A percentile compares a stretch with the other conserved stretches of the same genome.
Conservation (phyloP, 1,140 invertebrate species). For the Armadillidium nasatum region DNA sequence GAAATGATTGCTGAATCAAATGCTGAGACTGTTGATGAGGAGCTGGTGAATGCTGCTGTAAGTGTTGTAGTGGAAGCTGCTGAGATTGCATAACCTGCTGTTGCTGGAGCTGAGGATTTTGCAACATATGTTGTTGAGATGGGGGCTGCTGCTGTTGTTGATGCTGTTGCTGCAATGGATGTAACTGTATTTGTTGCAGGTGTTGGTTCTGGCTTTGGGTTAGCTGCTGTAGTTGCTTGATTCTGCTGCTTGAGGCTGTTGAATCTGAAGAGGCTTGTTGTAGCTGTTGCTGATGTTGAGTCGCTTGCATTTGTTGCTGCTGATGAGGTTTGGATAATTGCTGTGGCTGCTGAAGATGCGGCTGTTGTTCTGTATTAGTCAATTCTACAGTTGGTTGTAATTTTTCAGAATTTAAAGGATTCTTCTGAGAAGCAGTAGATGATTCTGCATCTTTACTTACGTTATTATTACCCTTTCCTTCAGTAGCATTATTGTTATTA, state of each 20-base stretch:
- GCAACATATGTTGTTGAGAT: too few relatives aligned
- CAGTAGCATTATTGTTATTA: neutral
- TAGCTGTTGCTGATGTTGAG: constrained; percentile 20
- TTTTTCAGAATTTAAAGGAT: neutral
- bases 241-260: constrained; percentile 17
- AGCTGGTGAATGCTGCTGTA: too few relatives aligned
- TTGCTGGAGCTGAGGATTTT: too few relatives aligned
- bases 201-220: constrained; percentile 12
- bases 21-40: too few relatives aligned
- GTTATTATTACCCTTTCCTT: neutral
- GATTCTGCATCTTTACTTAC: neutral
- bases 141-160: neutral
- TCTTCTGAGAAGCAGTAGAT: neutral
- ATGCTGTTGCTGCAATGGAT: neutral
- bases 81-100: too few relatives aligned
- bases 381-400: neutral
- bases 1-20: too few relatives aligned
- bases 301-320: constrained; percentile 18
- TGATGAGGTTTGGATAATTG: constrained; percentile 30
- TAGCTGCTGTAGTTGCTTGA: neutral
- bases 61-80: too few relatives aligned
- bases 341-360: constrained; percentile 45
- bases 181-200: constrained; percentile 10
- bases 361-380: neutral
- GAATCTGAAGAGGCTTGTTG: neutral